A percentile compares a stretch with the other conserved stretches of the same genome.
These are phyloP conservation scores for Aspidapion aeneum DNA, from an alignment of 2,888 invertebrate species.

Conservation along the genomic window DNA sequence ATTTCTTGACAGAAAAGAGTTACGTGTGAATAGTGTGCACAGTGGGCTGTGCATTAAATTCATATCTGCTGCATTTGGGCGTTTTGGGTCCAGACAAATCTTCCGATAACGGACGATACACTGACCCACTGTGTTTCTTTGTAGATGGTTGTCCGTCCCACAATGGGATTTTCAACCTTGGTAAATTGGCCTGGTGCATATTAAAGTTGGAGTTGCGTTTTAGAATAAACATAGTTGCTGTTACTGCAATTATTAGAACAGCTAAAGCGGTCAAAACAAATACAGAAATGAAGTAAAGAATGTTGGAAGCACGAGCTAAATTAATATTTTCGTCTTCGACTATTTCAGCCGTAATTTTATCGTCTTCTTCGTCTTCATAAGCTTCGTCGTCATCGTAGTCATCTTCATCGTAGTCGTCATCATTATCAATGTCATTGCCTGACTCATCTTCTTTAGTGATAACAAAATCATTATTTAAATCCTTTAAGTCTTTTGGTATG, in stretches of 20 bases:
- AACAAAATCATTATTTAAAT: slow-evolving; percentile 8
- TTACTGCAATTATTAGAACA: slow-evolving; percentile 49
- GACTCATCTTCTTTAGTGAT: not conserved
- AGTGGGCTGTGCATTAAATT: slow-evolving; percentile 44
- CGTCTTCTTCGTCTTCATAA: slow-evolving; percentile 21
- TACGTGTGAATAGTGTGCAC: slow-evolving; percentile 30
- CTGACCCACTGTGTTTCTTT: slow-evolving; percentile 70
- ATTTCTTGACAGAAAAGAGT: not conserved
- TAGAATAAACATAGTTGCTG: slow-evolving; percentile 41
- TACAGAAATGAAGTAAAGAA: slow-evolving; percentile 49
- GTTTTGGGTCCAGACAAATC: slow-evolving; percentile 67
- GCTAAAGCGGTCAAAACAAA: slow-evolving; percentile 56
- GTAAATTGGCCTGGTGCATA: slow-evolving; percentile 40
- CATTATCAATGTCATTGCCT: slow-evolving; percentile 16
- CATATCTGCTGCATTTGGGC: slow-evolving; percentile 59
- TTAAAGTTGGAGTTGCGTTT: slow-evolving; percentile 38
- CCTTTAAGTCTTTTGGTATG: slow-evolving; percentile 17
- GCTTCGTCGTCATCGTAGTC: slow-evolving; percentile 45
- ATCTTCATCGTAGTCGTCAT: slow-evolving; percentile 38
- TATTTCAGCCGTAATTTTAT: slow-evolving; percentile 17
- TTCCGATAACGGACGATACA: slow-evolving; percentile 76
- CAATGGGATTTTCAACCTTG: slow-evolving; percentile 42
- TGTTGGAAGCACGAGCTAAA: slow-evolving; percentile 35
- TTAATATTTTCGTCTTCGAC: slow-evolving; percentile 29
- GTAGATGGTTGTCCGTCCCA: slow-evolving; percentile 46